Evolutionary conservation across 2,797 vertebrate species (phyloP).

Genomic region (Tarsius wallacei): DNA sequence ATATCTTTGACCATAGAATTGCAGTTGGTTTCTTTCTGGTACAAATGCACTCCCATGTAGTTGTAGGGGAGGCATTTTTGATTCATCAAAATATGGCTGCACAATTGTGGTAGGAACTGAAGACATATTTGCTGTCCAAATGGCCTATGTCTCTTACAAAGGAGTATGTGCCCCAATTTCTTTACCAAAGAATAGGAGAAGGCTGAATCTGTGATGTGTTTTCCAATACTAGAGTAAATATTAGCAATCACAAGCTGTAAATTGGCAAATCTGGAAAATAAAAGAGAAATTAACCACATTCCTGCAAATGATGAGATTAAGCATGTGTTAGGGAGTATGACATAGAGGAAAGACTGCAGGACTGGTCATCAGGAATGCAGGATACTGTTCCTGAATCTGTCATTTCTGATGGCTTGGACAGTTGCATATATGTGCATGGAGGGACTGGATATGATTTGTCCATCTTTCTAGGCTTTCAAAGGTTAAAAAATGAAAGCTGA

Average conservation of each 20-base stretch:
- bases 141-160: slow-evolving; percentile 18
- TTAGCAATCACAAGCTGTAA: slow-evolving; percentile 25
- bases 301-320: slow-evolving; percentile 45
- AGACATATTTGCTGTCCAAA: slow-evolving; percentile 42
- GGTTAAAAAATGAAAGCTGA: slow-evolving; percentile 21
- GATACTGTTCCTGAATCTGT: neutral
- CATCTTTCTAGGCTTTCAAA: slow-evolving; percentile 15
- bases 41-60: neutral
- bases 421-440: neutral
- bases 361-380: neutral
- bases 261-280: slow-evolving; percentile 5
- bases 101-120: neutral
- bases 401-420: neutral
- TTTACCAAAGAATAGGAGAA: neutral
- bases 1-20: neutral
- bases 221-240: slow-evolving; percentile 42
- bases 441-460: neutral
- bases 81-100: slow-evolving; percentile 13
- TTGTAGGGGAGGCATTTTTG: neutral
- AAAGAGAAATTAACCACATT: slow-evolving; percentile 50
- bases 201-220: neutral
- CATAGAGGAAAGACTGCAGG: neutral
- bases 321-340: neutral
- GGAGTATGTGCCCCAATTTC: neutral
- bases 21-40: neutral